Evolutionary conservation across 2,113 vertebrate genomes (phyloP), one percentile per base, ranked within the genome.

Genomic region (Dasypus novemcinctus): DNA sequence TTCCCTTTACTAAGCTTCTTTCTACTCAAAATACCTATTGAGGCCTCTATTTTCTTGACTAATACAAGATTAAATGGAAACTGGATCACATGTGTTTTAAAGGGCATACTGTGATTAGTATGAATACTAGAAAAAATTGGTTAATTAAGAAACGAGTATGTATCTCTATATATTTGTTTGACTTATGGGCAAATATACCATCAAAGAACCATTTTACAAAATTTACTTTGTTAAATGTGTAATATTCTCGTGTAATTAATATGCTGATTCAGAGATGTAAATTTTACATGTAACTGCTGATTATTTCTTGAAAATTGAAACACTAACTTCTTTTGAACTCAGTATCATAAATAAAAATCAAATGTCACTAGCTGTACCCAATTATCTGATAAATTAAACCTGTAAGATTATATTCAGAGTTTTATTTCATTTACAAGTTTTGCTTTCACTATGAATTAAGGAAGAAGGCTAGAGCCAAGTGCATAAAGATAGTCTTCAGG

Each of bases 341-440:
- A 74, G 1, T 76, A 84, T 66, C 29, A 33, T 81, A 52, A 88
- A 68, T 91, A 79, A 68, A 68, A 75, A 59, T 84, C 18, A 49
- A 36, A 27, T 46, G 5, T 89, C 79, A 88, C 46, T 68, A 81
- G 33, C 61, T 93, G 72, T 59, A 87, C 57, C 75, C 66, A 74
- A 90, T 85, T 96, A n/a, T 59, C 46, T 85, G 25, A 92, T 82
- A 80, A 57, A 75, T 88, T 84, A 84, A 88, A 93, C 5, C 29
- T 79, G 38, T 79, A 46, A 84, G 57, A 89, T 85, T 93, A 49
- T 88, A 78, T 88, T 83, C 64, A 80, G 80, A 91, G 54, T 87
- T 96, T 49, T 69, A 93, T 95, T 93, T 90, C 36, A 90, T 41
- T 91, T 84, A 52, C n/a, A 52, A 86, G 18, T 91, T 87, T 93